phyloP scores from a whole-genome alignment of 2,797 vertebrate species.

The Lacerta agilis region DNA sequence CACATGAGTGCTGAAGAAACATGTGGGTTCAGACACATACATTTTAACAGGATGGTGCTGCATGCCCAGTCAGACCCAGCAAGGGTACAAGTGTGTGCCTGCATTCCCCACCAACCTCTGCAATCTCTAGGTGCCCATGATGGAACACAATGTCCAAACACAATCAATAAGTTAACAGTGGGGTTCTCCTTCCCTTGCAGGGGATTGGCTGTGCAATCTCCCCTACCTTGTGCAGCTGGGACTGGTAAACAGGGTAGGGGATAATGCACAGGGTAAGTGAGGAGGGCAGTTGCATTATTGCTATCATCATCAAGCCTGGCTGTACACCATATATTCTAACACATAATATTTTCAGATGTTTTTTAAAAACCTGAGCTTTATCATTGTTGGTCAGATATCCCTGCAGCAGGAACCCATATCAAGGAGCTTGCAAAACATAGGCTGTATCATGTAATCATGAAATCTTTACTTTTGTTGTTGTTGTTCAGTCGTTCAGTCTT shows the following conservation, averaged over 20 bases:
- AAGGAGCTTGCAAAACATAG: not conserved
- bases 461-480: not conserved
- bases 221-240: no score
- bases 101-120: no score
- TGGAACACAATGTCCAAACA: not conserved
- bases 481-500: no score
- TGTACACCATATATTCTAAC: not conserved
- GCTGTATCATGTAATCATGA: not conserved
- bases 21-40: no score
- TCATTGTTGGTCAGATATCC: not conserved
- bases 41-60: no score
- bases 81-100: no score
- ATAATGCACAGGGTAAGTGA: no score
- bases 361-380: not conserved
- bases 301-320: not conserved
- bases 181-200: not conserved
- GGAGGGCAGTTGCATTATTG: no score
- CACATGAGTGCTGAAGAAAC: no score
- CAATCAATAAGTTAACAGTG: not conserved
- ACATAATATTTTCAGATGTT: not conserved
- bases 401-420: not conserved
- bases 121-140: no score
- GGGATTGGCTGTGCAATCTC: not conserved
- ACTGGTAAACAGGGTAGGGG: no score
- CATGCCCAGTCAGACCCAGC: no score